A percentile compares a stretch with the other conserved stretches of the same genome.
These are phyloP conservation scores for Cryptocephalus primarius DNA, from an alignment of 2,888 invertebrate genomes.

Conservation along the genomic window DNA sequence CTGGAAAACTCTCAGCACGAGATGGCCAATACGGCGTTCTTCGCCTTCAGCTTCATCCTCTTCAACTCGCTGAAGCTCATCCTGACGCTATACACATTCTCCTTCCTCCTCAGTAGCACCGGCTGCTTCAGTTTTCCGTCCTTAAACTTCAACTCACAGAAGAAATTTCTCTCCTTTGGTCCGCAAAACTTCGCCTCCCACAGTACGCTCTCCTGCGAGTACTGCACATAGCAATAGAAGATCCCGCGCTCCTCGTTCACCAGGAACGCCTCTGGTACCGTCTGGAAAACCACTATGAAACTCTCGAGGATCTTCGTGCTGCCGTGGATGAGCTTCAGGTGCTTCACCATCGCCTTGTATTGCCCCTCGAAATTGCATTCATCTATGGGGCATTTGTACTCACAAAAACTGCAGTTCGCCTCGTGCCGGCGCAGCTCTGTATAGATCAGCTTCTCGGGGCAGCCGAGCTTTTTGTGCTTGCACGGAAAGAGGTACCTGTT, in stretches of 20 bases:
- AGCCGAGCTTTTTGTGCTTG: slow-evolving; percentile 20
- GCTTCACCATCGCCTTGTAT: slow-evolving; percentile 17
- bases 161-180: slow-evolving; percentile 20
- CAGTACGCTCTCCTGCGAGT: slow-evolving; percentile 10
- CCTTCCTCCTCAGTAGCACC: slow-evolving; percentile 14
- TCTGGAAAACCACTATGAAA: slow-evolving; percentile 22
- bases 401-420: slow-evolving; percentile 20
- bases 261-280: slow-evolving; percentile 19
- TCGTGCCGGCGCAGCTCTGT: slow-evolving; percentile 19
- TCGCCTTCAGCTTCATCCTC: slow-evolving; percentile 22
- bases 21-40: slow-evolving; percentile 23
- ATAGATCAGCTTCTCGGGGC: slow-evolving; percentile 18
- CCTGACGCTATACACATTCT: slow-evolving; percentile 15
- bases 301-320: slow-evolving; percentile 19
- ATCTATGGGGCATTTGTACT: slow-evolving; percentile 21
- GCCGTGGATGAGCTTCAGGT: slow-evolving; percentile 23
- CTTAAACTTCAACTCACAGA: slow-evolving; percentile 23
- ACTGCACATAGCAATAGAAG: slow-evolving; percentile 16
- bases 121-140: slow-evolving; percentile 17
- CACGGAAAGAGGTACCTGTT: slow-evolving; percentile 18
- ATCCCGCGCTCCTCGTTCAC: slow-evolving; percentile 21
- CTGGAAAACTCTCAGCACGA: slow-evolving; percentile 9
- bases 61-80: slow-evolving; percentile 20
- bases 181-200: slow-evolving; percentile 24
- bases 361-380: slow-evolving; percentile 17